Conservation (phyloP, 1,140 invertebrate genomes). For the Thalassaphorura encarpata region DNA sequence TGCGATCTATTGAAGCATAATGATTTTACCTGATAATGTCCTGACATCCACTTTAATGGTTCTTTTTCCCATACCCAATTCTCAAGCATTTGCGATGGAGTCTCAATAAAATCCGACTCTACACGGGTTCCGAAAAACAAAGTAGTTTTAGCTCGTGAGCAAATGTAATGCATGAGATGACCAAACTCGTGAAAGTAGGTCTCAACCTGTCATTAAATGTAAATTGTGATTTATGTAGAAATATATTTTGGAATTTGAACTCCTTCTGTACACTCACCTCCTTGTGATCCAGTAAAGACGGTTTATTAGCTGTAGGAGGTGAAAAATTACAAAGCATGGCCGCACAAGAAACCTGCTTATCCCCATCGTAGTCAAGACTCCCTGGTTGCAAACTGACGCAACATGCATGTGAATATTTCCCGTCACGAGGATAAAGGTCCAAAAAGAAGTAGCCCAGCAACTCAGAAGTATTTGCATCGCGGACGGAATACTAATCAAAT, state of each 20-base stretch:
- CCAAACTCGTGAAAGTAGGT: slow-evolving; percentile 51
- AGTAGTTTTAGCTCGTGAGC: slow-evolving; percentile 40
- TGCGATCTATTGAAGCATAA: not conserved
- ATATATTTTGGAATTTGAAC: not conserved
- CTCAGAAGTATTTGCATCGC: slow-evolving; percentile 36
- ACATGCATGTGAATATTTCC: slow-evolving; percentile 41
- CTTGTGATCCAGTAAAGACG: slow-evolving; percentile 45
- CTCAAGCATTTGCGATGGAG: slow-evolving; percentile 50
- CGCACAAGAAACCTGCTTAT: slow-evolving; percentile 40
- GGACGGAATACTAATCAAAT: no score
- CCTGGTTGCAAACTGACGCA: slow-evolving; percentile 38
- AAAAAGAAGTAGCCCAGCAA: slow-evolving; percentile 47
- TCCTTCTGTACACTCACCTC: slow-evolving; percentile 37
- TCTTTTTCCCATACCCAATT: slow-evolving; percentile 50
- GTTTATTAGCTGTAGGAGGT: slow-evolving; percentile 43
- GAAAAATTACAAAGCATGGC: slow-evolving; percentile 49
- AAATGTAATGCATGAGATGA: slow-evolving; percentile 48
- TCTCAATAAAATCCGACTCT: slow-evolving; percentile 49
- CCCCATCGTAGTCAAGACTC: slow-evolving; percentile 37
- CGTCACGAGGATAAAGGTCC: slow-evolving; percentile 45
- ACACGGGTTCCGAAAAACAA: slow-evolving; percentile 44
- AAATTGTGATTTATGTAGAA: not conserved
- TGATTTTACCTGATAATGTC: slow-evolving; percentile 40
- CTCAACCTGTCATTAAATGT: slow-evolving; percentile 38
- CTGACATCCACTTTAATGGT: slow-evolving; percentile 42